Evolutionary conservation across 2,797 vertebrate species (phyloP).

Genomic region (Muraenolepis orangiensis): DNA sequence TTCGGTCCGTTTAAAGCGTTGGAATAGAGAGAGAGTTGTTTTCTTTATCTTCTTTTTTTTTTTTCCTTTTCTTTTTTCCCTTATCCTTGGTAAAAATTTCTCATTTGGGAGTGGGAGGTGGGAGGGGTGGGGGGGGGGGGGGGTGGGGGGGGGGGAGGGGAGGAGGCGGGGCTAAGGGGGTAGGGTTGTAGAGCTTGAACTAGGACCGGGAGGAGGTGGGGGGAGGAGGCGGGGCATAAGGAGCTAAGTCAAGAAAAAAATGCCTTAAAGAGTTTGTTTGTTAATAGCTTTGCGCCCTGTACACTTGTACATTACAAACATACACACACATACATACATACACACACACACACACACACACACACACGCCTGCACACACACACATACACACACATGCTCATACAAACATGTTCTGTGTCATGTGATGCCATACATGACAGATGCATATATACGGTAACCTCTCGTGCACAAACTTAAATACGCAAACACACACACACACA

Average conservation of each 20-base stretch:
- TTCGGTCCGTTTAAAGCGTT: conserved; percentile 59
- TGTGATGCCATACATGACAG: neutral
- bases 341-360: conserved; percentile 10
- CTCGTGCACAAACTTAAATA: conserved; percentile 16
- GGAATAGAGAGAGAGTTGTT: conserved; percentile 42
- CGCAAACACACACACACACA: conserved; percentile 17
- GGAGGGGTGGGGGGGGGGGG: conserved; percentile 44
- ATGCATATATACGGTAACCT: conserved; percentile 11
- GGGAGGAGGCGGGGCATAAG: conserved; percentile 24
- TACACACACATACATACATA: too few relatives aligned
- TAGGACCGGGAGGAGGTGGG: neutral
- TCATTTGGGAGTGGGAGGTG: conserved; percentile 40
- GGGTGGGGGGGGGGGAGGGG: conserved; percentile 23
- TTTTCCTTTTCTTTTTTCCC: conserved; percentile 31
- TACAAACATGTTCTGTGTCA: neutral
- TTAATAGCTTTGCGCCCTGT: conserved; percentile 62
- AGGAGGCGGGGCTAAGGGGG: conserved; percentile 50
- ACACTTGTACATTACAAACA: conserved; percentile 28
- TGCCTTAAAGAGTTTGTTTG: conserved; percentile 76
- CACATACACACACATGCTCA: conserved; percentile 21
- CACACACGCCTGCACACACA: conserved; percentile 9
- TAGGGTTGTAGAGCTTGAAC: conserved; percentile 14
- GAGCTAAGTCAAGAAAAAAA: conserved; percentile 40
- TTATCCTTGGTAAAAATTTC: conserved; percentile 48
- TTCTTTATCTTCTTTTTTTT: conserved; percentile 12